Conservation (phyloP, 2,113 vertebrate species). For the Phylloscopus whistleri region DNA sequence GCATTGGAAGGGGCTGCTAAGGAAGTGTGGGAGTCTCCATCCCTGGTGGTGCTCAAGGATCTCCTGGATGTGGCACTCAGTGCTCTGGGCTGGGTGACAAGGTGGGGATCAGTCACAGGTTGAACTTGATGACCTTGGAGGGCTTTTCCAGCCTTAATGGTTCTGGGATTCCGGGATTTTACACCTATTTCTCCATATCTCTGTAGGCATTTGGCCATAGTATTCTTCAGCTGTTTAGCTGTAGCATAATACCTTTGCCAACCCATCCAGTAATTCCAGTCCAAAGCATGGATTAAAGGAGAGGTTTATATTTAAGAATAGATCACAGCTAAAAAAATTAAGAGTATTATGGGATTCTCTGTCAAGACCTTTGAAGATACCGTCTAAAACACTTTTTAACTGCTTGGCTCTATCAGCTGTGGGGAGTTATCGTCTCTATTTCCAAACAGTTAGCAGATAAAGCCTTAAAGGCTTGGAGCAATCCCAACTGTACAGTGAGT, state of each 20-base stretch:
- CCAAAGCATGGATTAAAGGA: not conserved
- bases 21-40: not conserved
- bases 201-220: not conserved
- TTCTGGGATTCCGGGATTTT: not conserved
- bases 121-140: not conserved
- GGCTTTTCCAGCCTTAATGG: not conserved
- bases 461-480: slow-evolving; percentile 28
- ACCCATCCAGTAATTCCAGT: not conserved
- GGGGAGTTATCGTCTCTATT: slow-evolving; percentile 5
- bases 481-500: not conserved
- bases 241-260: not conserved
- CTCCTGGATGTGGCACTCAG: not conserved
- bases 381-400: not conserved
- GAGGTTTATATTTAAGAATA: not conserved
- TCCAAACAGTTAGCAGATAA: slow-evolving; percentile 19
- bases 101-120: not conserved
- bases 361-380: not conserved
- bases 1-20: not conserved
- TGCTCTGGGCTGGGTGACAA: not conserved
- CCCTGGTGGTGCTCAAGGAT: not conserved
- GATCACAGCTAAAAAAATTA: slow-evolving; percentile 26
- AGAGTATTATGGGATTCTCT: not conserved
- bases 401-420: not conserved
- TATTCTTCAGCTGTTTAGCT: not conserved
- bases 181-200: not conserved